Percentiles rank a stretch among this genome's conserved stretches.
Evolutionary conservation across 2,888 invertebrate genomes (phyloP).

Genomic region (Daptonema setosum): DNA sequence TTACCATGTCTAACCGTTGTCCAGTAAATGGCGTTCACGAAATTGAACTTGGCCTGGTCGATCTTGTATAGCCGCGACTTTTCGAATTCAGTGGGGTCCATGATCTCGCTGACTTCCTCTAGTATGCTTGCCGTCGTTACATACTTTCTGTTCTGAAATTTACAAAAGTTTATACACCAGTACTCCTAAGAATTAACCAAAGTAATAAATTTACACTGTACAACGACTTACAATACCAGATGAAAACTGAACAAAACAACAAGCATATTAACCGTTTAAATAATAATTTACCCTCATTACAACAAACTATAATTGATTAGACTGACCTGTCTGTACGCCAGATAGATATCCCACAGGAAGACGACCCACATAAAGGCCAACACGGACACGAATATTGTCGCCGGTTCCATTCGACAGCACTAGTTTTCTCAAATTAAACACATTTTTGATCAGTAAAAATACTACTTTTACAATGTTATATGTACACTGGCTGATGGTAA

Average conservation of each 20-base stretch:
- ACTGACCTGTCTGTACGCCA: conserved; percentile 53
- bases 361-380: conserved; percentile 33
- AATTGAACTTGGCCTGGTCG: conserved; percentile 56
- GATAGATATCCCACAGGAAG: conserved; percentile 58
- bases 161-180: conserved; percentile 10
- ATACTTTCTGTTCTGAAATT: conserved; percentile 45
- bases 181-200: conserved; percentile 2
- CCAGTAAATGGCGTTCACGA: conserved; percentile 51
- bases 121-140: conserved; percentile 47
- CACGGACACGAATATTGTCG: conserved; percentile 6
- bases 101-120: conserved; percentile 46
- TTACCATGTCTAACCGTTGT: conserved; percentile 39
- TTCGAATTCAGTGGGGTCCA: conserved; percentile 60
- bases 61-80: conserved; percentile 67
- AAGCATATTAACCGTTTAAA: not conserved
- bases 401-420: not conserved
- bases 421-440: too few relatives aligned
- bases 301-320: not conserved
- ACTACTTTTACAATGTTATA: too few relatives aligned
- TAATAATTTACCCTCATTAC: not conserved
- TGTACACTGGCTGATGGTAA: too few relatives aligned
- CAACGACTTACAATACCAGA: too few relatives aligned
- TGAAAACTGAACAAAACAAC: too few relatives aligned
- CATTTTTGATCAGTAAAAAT: too few relatives aligned
- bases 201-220: not conserved